A percentile compares a stretch with the other conserved stretches of the same genome.
Evolutionary conservation across 2,888 invertebrate genomes (phyloP).

Genomic region (Thumatha senex): DNA sequence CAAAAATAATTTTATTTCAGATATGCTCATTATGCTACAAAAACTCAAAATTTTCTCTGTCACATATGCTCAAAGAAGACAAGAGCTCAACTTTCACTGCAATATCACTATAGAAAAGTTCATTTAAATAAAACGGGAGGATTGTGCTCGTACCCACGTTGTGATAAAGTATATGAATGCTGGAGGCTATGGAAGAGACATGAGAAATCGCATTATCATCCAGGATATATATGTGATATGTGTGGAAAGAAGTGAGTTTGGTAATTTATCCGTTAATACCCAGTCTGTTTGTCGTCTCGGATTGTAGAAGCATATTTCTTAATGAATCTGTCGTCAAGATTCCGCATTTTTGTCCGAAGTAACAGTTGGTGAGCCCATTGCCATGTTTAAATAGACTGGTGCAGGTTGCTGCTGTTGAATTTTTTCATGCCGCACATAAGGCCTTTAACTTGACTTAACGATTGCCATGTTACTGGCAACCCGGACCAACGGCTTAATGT

Average conservation of each 20-base stretch:
- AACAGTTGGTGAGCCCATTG: too few species aligned
- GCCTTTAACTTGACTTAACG: too few species aligned
- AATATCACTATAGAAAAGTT: slow-evolving; percentile 58
- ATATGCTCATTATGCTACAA: slow-evolving; percentile 36
- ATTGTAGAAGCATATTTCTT: too few species aligned
- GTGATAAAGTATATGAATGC: slow-evolving; percentile 40
- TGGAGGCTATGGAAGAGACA: slow-evolving; percentile 48
- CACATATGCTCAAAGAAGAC: slow-evolving; percentile 43
- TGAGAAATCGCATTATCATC: slow-evolving; percentile 36
- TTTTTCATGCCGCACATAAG: too few species aligned
- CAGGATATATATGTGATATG: slow-evolving; percentile 47
- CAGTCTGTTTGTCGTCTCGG: too few species aligned
- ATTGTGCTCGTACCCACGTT: slow-evolving; percentile 41
- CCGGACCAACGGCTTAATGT: too few species aligned
- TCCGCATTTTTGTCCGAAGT: too few species aligned
- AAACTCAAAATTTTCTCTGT: slow-evolving; percentile 32
- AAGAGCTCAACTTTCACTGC: slow-evolving; percentile 28
- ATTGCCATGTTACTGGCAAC: too few species aligned
- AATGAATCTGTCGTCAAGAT: too few species aligned
- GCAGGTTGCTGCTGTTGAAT: too few species aligned
- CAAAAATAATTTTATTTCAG: slow-evolving; percentile 33
- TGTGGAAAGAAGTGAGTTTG: slow-evolving; percentile 53
- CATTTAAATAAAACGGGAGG: slow-evolving; percentile 57
- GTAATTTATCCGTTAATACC: too few species aligned
- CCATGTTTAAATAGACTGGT: too few species aligned